A percentile compares a stretch with the other conserved stretches of the same genome.
phyloP scores from a whole-genome alignment of 2,113 vertebrate species.

The Myiopsitta monachus region DNA sequence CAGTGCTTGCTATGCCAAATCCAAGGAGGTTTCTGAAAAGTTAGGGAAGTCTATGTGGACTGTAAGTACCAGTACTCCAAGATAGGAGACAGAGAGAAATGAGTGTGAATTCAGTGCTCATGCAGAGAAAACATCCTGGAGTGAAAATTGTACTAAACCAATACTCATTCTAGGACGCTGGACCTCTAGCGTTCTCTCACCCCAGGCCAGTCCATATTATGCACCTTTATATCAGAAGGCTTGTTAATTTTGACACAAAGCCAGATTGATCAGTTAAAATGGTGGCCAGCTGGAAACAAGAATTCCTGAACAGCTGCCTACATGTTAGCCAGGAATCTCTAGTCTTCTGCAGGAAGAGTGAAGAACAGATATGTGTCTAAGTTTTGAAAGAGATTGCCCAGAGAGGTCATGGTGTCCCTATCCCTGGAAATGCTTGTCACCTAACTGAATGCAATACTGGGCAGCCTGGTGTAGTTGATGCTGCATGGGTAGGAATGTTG shows the following conservation, averaged over 20 bases:
- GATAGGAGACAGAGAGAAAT: not conserved
- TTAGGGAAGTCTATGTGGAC: not conserved
- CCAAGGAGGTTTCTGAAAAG: not conserved
- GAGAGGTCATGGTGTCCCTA: not conserved
- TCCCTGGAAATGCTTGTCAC: not conserved
- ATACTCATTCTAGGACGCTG: not conserved
- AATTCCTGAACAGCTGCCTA: not conserved
- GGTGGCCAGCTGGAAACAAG: not conserved
- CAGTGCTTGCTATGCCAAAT: not conserved
- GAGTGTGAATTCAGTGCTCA: not conserved
- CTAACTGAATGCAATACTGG: not conserved
- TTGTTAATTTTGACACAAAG: not conserved
- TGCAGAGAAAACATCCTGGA: not conserved
- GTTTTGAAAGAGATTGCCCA: not conserved
- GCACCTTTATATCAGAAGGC: not conserved
- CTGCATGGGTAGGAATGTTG: not conserved
- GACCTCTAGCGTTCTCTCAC: not conserved
- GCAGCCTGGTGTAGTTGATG: not conserved
- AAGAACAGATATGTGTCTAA: not conserved
- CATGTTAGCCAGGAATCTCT: not conserved
- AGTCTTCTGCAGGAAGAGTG: not conserved
- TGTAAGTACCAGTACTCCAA: not conserved
- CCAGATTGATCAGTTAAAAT: not conserved
- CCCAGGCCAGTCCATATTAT: not conserved
- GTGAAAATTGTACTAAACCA: not conserved